Percentiles rank a stretch among this genome's conserved stretches.
phyloP scores from a whole-genome alignment of 2,113 vertebrate species.

The Hydrolagus affinis region DNA sequence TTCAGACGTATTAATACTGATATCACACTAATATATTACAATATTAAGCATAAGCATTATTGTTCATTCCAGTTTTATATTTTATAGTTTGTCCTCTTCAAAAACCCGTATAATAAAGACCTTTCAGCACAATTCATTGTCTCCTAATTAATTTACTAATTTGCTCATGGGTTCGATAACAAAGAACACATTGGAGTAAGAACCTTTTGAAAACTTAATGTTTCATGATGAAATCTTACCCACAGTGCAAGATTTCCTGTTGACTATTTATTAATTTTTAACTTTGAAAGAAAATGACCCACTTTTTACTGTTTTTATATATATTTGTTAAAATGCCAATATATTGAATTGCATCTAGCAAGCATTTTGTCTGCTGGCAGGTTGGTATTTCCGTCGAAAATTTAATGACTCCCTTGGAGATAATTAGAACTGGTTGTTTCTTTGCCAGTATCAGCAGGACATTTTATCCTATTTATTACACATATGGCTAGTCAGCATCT shows the following conservation, averaged over 20 bases:
- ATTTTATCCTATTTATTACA: neutral
- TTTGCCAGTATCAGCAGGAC: neutral
- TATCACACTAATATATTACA: too few species aligned
- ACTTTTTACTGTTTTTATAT: constrained; percentile 2
- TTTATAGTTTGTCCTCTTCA: too few species aligned
- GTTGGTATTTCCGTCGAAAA: neutral
- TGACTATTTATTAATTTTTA: neutral
- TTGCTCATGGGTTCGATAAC: too few species aligned
- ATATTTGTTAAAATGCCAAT: neutral
- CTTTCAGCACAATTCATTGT: too few species aligned
- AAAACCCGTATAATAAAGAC: too few species aligned
- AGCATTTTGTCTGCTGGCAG: constrained; percentile 1
- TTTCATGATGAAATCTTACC: too few species aligned
- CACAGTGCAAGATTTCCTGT: neutral
- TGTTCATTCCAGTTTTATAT: too few species aligned
- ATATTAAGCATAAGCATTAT: too few species aligned
- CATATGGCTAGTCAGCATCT: constrained; percentile 2
- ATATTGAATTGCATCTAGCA: neutral
- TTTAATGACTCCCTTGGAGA: constrained; percentile 14
- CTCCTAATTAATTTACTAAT: too few species aligned
- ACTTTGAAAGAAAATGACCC: neutral
- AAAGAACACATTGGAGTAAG: too few species aligned
- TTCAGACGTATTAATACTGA: too few species aligned
- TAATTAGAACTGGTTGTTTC: constrained; percentile 4
- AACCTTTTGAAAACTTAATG: too few species aligned